Evolutionary conservation across 2,113 vertebrate species (phyloP).

Genomic region (Electrona antarctica): DNA sequence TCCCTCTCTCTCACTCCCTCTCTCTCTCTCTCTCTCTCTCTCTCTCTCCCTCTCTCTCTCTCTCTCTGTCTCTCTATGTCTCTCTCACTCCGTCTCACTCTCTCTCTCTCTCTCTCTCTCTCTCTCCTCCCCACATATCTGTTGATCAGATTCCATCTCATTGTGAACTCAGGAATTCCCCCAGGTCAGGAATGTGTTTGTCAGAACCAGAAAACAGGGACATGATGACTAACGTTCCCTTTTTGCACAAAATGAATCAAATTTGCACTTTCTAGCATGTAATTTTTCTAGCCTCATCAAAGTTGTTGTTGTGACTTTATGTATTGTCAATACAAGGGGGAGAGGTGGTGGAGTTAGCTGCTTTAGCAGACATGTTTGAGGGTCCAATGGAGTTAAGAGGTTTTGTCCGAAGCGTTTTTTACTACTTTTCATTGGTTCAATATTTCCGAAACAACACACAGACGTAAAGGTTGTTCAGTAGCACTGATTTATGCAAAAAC

Average conservation of each 20-base stretch:
- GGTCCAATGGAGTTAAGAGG: no score
- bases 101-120: slow-evolving; percentile 3
- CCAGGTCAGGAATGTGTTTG: slow-evolving; percentile 9
- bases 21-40: not conserved
- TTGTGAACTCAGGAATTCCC: slow-evolving; percentile 24
- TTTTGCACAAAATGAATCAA: not conserved
- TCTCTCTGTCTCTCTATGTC: not conserved
- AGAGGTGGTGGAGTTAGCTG: no score
- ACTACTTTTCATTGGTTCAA: no score
- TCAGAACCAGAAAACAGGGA: slow-evolving; percentile 15
- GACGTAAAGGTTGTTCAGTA: no score
- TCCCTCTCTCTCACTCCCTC: not conserved
- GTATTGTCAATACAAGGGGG: no score
- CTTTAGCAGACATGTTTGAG: no score
- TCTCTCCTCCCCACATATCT: not conserved
- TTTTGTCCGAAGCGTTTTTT: no score
- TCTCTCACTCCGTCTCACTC: not conserved
- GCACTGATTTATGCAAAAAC: no score
- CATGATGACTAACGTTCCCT: not conserved
- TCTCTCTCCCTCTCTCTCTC: not conserved
- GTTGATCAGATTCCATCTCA: slow-evolving; percentile 4
- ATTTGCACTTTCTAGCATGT: no score
- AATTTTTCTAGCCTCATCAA: no score
- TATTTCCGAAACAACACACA: no score
- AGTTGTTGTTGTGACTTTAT: no score